Base-by-base conservation (phyloP, 2,113 vertebrate species). In the Nibea coibor region DNA sequence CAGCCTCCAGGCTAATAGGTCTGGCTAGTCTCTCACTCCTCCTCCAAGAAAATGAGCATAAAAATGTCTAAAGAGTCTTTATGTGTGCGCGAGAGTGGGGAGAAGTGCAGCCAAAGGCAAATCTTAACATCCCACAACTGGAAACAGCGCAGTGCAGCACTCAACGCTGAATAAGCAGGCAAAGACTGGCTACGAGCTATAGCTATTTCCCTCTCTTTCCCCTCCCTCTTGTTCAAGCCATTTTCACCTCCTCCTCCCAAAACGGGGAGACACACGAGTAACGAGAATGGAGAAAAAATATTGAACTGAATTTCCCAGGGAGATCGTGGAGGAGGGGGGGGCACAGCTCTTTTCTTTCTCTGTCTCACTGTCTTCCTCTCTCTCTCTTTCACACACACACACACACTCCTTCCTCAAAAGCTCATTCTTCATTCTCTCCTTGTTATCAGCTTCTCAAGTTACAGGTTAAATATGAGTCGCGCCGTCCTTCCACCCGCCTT, bases 391-490 rank as follows among this genome's bases (percentile, higher is more conserved):
- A 76, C 42, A 75, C 24, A 56, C 31, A 26, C 51, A n/a, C 64
- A 35, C 48, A 63, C 22, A 43, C 74, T 72, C 73, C n/a, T 65
- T 83, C 69, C 78, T 87, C 69, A 67, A 31, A n/a, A 59, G 43
- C 66, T 79, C 63, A 75, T 84, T 89, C 80, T 77, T 91, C 76
- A 83, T 78, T 84, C 84, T 86, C 64, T 87, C 45, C 90, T 87
- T 92, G 87, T 94, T 94, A 95, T 94, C 93, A 87, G 90, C 88
- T 93, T 93, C 93, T 95, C 93, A 80, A 89, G 88, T 95, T 95
- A 92, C 94, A 93, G 89, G 88, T 94, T 93, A 92, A 95, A 95
- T 94, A 89, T 90, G 92, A 94, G 83, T 82, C 88, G 73, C 77
- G 82, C 85, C 78, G 58, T 39, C 45, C 53, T 24, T 47, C 26